A percentile compares a stretch with the other conserved stretches of the same genome.
Evolutionary conservation across 1,140 invertebrate species (phyloP).

Genomic region (Papilio machaon): DNA sequence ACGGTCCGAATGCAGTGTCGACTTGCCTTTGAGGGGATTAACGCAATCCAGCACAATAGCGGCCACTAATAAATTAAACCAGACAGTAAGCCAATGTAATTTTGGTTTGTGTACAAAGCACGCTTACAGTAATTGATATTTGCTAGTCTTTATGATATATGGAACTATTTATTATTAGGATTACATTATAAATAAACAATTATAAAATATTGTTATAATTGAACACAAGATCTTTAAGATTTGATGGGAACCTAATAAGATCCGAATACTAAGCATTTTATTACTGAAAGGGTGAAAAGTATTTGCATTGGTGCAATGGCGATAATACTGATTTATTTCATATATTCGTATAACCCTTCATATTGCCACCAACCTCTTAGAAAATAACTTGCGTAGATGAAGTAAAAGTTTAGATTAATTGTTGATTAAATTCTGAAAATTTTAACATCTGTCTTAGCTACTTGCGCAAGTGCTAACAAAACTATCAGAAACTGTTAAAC

Average conservation of each 20-base stretch:
- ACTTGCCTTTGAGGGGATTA: constrained; percentile 19
- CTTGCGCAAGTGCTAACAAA: background rate
- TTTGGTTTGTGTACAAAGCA: background rate
- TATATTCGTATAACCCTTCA: too few relatives aligned
- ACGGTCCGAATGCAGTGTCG: background rate
- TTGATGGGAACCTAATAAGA: too few relatives aligned
- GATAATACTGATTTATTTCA: too few relatives aligned
- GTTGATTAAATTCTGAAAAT: background rate
- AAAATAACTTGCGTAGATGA: too few relatives aligned
- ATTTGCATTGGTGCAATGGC: too few relatives aligned
- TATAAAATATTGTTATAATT: too few relatives aligned
- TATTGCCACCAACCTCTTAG: too few relatives aligned
- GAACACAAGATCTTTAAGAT: too few relatives aligned
- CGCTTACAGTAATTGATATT: constrained; percentile 5
- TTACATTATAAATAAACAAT: too few relatives aligned
- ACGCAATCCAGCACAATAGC: background rate
- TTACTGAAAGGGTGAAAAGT: too few relatives aligned
- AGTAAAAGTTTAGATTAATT: background rate
- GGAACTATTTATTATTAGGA: background rate
- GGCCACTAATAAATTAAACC: constrained; percentile 5
- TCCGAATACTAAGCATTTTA: too few relatives aligned
- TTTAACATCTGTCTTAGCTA: background rate
- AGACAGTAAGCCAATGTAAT: background rate
- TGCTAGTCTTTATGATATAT: background rate
- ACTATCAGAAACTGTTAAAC: background rate